A percentile compares a stretch with the other conserved stretches of the same genome.
Conservation (phyloP, 2,113 vertebrate genomes). For the Elephas maximus region DNA sequence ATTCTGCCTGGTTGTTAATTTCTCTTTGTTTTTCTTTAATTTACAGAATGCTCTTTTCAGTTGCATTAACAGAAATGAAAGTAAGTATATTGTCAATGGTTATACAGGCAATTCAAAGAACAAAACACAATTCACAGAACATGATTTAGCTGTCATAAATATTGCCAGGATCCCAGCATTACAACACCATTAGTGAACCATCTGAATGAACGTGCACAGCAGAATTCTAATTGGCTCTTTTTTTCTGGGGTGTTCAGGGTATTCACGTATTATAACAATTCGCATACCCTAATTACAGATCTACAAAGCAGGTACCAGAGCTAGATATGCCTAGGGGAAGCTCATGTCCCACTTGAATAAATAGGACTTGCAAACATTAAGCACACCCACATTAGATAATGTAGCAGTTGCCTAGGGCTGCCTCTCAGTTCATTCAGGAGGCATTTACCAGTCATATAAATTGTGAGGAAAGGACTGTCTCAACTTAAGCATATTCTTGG, state of each 20-base stretch:
- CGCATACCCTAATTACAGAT: neutral
- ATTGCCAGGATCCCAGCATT: neutral
- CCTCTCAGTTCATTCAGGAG: neutral
- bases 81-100: conserved; percentile 90
- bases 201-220: neutral
- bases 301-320: neutral
- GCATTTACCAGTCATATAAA: neutral
- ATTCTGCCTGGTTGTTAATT: conserved; percentile 74
- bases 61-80: conserved; percentile 99
- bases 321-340: neutral
- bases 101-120: conserved; percentile 61
- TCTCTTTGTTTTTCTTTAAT: conserved; percentile 87
- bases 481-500: conserved; percentile 16
- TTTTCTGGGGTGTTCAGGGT: neutral
- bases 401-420: neutral
- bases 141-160: conserved; percentile 35
- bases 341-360: neutral
- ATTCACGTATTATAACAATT: neutral
- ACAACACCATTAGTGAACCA: neutral
- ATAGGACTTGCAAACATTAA: neutral
- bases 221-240: conserved; percentile 11
- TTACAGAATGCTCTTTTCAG: conserved; percentile 98
- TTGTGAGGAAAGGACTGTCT: neutral
- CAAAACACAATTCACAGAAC: conserved; percentile 43
- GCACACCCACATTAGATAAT: neutral